Conservation (phyloP, 92 coral and sea anemone species). For the Isaurus tuberculatus region DNA sequence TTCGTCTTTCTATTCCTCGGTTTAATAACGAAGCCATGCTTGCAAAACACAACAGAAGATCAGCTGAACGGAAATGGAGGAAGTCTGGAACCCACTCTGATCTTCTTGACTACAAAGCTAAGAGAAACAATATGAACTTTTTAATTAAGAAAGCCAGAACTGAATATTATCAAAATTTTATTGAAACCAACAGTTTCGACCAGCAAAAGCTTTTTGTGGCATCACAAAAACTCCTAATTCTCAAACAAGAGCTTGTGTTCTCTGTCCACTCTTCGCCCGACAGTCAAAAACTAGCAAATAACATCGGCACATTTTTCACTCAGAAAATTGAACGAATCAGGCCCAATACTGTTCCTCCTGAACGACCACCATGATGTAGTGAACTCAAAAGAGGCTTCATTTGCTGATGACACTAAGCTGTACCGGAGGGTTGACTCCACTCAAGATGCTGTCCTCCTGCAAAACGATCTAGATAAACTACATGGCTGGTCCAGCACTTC, state of each 20-base stretch:
- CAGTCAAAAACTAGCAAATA: slow-evolving; percentile 24
- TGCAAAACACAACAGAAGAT: slow-evolving; percentile 26
- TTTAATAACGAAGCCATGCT: slow-evolving; percentile 28
- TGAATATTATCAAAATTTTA: slow-evolving; percentile 48
- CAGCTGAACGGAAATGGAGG: too few relatives aligned
- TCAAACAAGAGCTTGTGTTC: slow-evolving; percentile 34
- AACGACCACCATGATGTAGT: too few relatives aligned
- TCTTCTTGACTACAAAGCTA: too few relatives aligned
- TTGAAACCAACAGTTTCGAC: slow-evolving; percentile 30
- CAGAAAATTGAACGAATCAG: not conserved
- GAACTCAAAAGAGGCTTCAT: too few relatives aligned
- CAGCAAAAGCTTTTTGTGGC: slow-evolving; percentile 29
- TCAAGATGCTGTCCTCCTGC: too few relatives aligned
- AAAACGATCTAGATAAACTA: too few relatives aligned
- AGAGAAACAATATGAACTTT: slow-evolving; percentile 37
- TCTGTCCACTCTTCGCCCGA: slow-evolving; percentile 24
- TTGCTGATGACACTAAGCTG: too few relatives aligned
- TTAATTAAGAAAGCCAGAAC: slow-evolving; percentile 23
- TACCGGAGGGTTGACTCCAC: too few relatives aligned
- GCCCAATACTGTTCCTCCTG: too few relatives aligned
- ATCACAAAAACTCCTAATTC: slow-evolving; percentile 28
- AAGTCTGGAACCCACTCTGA: slow-evolving; percentile 16
- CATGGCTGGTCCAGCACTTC: too few relatives aligned
- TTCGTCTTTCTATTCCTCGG: slow-evolving; percentile 23
- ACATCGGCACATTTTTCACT: slow-evolving; percentile 8